A percentile compares a stretch with the other conserved stretches of the same genome.
phyloP scores from a whole-genome alignment of 2,888 invertebrate genomes.

The Aspidapion aeneum region DNA sequence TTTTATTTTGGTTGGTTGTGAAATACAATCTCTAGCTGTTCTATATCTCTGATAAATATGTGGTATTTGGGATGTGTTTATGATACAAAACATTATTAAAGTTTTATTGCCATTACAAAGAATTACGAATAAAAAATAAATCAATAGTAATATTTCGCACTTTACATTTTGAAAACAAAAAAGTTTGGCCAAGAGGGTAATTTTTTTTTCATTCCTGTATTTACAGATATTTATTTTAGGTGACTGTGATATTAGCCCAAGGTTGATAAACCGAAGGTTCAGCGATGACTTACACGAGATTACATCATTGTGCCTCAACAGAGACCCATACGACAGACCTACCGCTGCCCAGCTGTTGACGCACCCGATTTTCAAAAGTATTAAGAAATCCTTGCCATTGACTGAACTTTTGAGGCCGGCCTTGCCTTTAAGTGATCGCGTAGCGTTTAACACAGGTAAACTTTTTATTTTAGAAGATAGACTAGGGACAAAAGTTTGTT shows the following conservation, averaged over 20 bases:
- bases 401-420: conserved; percentile 65
- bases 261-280: conserved; percentile 60
- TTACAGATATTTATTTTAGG: conserved; percentile 30
- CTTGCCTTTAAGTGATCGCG: conserved; percentile 61
- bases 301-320: conserved; percentile 67
- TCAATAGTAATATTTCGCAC: too few species aligned
- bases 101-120: too few species aligned
- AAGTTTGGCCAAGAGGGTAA: too few species aligned
- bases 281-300: conserved; percentile 76
- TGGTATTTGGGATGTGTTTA: too few species aligned
- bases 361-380: conserved; percentile 74
- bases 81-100: too few species aligned
- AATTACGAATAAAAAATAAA: too few species aligned
- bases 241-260: conserved; percentile 39
- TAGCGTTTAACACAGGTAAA: conserved; percentile 52
- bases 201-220: too few species aligned
- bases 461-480: background rate
- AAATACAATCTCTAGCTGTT: too few species aligned
- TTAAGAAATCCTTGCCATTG: conserved; percentile 56
- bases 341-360: conserved; percentile 64
- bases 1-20: too few species aligned
- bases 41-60: too few species aligned
- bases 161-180: too few species aligned
- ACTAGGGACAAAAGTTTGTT: too few species aligned
- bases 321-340: conserved; percentile 67